Conservation (phyloP, 2,888 invertebrate species). For the Tribolium freemani region DNA sequence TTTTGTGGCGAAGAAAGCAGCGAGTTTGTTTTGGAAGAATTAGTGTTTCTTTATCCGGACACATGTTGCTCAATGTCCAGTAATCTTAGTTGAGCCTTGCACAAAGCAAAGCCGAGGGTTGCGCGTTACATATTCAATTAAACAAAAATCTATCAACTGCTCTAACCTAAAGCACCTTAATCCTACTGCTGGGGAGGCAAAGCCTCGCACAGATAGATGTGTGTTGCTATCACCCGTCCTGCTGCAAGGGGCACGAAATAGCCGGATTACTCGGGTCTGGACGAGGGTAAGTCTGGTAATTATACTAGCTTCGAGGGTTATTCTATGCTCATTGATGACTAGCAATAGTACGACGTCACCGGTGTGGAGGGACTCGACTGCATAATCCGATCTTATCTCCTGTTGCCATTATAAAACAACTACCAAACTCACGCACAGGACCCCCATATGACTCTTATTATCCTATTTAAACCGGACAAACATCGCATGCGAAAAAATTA, state of each 20-base stretch:
- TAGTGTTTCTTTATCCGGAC: slow-evolving; percentile 63
- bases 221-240: slow-evolving; percentile 53
- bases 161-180: slow-evolving; percentile 69
- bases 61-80: slow-evolving; percentile 67
- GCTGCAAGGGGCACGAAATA: slow-evolving; percentile 59
- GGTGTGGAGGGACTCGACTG: slow-evolving; percentile 50
- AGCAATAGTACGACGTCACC: slow-evolving; percentile 56
- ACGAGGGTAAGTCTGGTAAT: slow-evolving; percentile 65
- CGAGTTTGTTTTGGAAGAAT: slow-evolving; percentile 47
- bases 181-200: slow-evolving; percentile 61
- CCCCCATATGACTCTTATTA: slow-evolving; percentile 26
- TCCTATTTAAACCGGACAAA: slow-evolving; percentile 27
- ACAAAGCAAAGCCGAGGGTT: slow-evolving; percentile 63
- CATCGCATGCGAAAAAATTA: slow-evolving; percentile 30
- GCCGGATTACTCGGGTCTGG: slow-evolving; percentile 64
- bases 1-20: slow-evolving; percentile 19
- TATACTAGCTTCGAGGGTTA: slow-evolving; percentile 65
- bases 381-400: slow-evolving; percentile 66
- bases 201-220: slow-evolving; percentile 57
- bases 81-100: slow-evolving; percentile 65
- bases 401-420: slow-evolving; percentile 59
- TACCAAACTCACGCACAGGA: slow-evolving; percentile 35
- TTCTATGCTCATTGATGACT: slow-evolving; percentile 67
- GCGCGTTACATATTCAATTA: slow-evolving; percentile 80
- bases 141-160: slow-evolving; percentile 76